Conservation (phyloP, 2,888 invertebrate species). For the Cephonodes hylas region DNA sequence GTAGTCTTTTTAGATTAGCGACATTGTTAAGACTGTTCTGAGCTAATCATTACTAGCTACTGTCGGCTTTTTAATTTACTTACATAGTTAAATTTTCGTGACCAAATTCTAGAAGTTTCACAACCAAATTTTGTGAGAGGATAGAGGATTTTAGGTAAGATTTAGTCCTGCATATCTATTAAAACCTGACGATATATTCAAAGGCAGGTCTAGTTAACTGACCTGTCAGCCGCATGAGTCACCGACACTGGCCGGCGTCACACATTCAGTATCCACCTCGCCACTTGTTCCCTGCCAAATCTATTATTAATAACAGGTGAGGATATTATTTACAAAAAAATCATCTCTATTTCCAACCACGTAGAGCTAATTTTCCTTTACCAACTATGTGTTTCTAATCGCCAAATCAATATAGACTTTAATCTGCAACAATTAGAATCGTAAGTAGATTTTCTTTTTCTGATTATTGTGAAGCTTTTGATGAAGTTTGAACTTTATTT, state of each 20-base stretch:
- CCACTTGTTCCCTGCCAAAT: conserved; percentile 31
- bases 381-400: too few relatives aligned
- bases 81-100: too few relatives aligned
- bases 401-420: conserved; percentile 1
- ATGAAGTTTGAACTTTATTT: background rate
- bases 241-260: conserved; percentile 23
- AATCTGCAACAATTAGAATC: background rate
- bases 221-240: conserved; percentile 31
- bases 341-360: background rate
- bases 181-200: background rate
- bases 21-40: too few relatives aligned
- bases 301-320: conserved; percentile 31
- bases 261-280: conserved; percentile 29
- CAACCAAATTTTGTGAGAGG: too few relatives aligned
- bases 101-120: too few relatives aligned
- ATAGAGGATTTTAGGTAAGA: too few relatives aligned
- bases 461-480: background rate
- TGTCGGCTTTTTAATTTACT: too few relatives aligned
- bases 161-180: background rate
- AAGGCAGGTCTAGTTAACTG: conserved; percentile 26
- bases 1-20: too few relatives aligned
- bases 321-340: background rate
- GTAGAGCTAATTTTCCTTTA: background rate
- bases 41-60: too few relatives aligned
- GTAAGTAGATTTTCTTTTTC: background rate